Base-by-base conservation (phyloP, 2,113 vertebrate genomes). In the Gadus macrocephalus region DNA sequence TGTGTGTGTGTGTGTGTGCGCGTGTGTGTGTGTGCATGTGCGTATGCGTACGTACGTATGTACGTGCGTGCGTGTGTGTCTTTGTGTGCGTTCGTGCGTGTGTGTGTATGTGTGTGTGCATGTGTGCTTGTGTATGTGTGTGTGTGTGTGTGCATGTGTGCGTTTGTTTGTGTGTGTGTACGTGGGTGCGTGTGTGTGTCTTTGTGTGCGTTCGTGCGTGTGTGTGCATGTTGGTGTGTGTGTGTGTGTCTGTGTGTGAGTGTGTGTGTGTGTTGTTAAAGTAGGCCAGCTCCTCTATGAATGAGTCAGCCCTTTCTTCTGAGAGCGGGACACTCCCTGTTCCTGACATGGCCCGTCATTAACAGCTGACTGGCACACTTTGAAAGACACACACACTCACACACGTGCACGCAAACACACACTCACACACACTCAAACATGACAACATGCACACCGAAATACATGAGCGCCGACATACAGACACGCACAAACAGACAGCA, bases 301-400 rank as follows among this genome's bases (percentile, higher is more conserved):
- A 79, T 85, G 84, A 88, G 70, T 87, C 84, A 85, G 79, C 65
- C 71, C 79, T 81, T 71, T 83, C 83, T 85, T 86, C 70, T 71
- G 85, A 86, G 88, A 25, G 74, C 75, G 62, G 85, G 78, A 75
- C 74, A 83, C 85, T 87, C 85, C 86, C 81, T 25, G 25, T 25
- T 25, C 25, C 25, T 86, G 70, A 85, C 74, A 76, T 85, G 67
- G 82, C 76, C 27, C 82, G 87, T 82, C 77, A 77, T 66, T 74
- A 85, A 74, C 85, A 86, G 83, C 89, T 89, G 85, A 85, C 79
- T 61, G 73, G 74, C 25, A 25, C 2, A 25, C 25, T 25, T 25
- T 25, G 25, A 25, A 25, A 25, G 25, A 25, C 25, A 25, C 25
- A 25, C 25, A 25, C 25, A 25, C 25, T 25, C 25, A 25, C 25